Conservation (phyloP, 2,113 vertebrate genomes). For the Rhynchomys soricoides region DNA sequence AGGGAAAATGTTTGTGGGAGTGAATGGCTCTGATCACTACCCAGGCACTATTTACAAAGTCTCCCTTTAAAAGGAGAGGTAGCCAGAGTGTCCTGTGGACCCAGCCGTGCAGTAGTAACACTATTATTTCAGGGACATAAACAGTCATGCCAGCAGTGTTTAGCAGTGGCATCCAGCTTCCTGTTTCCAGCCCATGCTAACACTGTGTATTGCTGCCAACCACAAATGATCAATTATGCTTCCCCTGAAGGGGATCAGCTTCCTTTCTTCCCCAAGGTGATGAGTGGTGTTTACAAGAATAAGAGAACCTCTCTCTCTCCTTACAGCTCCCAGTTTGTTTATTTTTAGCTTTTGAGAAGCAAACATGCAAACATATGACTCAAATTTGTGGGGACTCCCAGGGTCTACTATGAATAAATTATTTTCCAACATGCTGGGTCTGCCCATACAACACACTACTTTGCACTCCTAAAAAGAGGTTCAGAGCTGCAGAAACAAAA, state of each 20-base stretch:
- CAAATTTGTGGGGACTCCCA: neutral
- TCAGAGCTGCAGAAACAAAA: neutral
- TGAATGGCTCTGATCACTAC: constrained; percentile 53
- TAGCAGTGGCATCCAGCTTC: neutral
- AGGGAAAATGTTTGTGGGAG: constrained; percentile 45
- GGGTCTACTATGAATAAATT: fast-evolving
- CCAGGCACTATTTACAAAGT: constrained; percentile 57
- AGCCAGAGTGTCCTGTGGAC: constrained; percentile 49
- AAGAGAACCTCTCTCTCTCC: neutral
- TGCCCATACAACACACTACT: neutral
- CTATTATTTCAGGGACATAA: constrained; percentile 49
- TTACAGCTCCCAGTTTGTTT: neutral
- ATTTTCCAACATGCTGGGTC: neutral
- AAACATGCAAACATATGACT: neutral
- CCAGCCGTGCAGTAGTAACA: constrained; percentile 51
- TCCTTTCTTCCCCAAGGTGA: constrained; percentile 20
- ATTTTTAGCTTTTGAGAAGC: constrained; percentile 41
- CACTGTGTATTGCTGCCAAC: neutral
- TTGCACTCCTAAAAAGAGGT: neutral
- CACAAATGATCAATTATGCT: constrained; percentile 41
- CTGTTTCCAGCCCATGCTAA: neutral
- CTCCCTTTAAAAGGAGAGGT: constrained; percentile 52
- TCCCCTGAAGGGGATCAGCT: neutral
- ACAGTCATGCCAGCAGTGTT: neutral
- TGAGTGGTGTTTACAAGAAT: neutral